Percentiles rank a stretch among this genome's conserved stretches.
phyloP scores from a whole-genome alignment of 2,888 invertebrate species.

The Rhodophaea formosa region DNA sequence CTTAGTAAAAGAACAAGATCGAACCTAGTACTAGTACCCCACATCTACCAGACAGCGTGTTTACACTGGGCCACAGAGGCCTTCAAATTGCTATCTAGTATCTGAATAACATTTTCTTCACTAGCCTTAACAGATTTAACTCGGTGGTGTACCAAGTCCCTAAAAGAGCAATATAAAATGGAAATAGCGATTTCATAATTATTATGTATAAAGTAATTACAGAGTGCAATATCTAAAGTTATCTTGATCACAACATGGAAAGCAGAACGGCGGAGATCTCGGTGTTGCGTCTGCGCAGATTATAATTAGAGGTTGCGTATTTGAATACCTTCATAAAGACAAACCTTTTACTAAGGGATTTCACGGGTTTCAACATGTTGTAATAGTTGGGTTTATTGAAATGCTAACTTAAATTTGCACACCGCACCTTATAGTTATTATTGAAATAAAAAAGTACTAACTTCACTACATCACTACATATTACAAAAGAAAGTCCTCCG shows the following conservation, averaged over 20 bases:
- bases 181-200: slow-evolving; percentile 10
- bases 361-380: not conserved
- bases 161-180: slow-evolving; percentile 4
- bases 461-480: too few species aligned
- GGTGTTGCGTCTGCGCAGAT: not conserved
- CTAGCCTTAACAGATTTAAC: not conserved
- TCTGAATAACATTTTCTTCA: too few species aligned
- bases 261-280: slow-evolving; percentile 9
- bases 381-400: too few species aligned
- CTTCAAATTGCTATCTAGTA: not conserved
- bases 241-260: slow-evolving; percentile 14
- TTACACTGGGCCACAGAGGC: too few species aligned
- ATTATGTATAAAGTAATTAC: slow-evolving; percentile 14
- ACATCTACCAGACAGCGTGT: too few species aligned
- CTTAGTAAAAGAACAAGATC: too few species aligned
- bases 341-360: not conserved
- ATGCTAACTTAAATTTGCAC: too few species aligned
- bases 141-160: not conserved
- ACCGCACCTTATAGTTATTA: too few species aligned
- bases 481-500: too few species aligned
- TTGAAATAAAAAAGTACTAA: too few species aligned
- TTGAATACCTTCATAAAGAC: too few species aligned
- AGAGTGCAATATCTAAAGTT: slow-evolving; percentile 8
- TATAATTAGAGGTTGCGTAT: slow-evolving; percentile 4
- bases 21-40: too few species aligned